A percentile compares a stretch with the other conserved stretches of the same genome.
phyloP scores from a whole-genome alignment of 2,888 invertebrate species.

The Lamellibrachia satsuma region DNA sequence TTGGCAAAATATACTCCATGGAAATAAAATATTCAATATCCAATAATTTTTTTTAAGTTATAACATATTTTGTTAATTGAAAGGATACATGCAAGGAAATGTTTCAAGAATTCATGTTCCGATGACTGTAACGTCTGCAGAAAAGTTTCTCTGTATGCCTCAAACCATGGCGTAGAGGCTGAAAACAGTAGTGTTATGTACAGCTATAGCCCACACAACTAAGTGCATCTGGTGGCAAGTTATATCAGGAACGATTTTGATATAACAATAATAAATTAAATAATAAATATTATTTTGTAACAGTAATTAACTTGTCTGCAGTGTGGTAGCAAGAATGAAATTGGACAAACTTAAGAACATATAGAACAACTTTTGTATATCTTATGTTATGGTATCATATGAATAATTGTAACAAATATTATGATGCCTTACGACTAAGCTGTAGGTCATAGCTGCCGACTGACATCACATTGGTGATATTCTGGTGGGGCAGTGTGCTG shows the following conservation, averaged over 20 bases:
- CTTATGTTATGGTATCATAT: background rate
- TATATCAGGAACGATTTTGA: background rate
- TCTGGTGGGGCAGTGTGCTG: conserved; percentile 67
- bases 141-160: conserved; percentile 92
- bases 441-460: conserved; percentile 63
- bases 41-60: background rate
- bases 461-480: conserved; percentile 53
- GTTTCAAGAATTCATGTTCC: conserved; percentile 92
- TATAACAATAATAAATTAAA: background rate
- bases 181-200: conserved; percentile 37
- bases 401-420: background rate
- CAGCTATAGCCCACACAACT: background rate
- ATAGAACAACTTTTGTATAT: background rate
- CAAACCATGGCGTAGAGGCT: conserved; percentile 90
- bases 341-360: background rate
- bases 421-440: conserved; percentile 53
- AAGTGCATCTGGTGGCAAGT: background rate
- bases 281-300: background rate
- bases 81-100: conserved; percentile 67
- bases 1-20: too few relatives aligned
- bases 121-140: conserved; percentile 75
- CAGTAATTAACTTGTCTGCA: background rate
- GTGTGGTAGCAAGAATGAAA: background rate
- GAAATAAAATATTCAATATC: background rate
- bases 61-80: background rate